Percentiles rank a stretch among this genome's conserved stretches.
Evolutionary conservation across 2,797 vertebrate genomes (phyloP).

Genomic region (Pelobates cultripes): DNA sequence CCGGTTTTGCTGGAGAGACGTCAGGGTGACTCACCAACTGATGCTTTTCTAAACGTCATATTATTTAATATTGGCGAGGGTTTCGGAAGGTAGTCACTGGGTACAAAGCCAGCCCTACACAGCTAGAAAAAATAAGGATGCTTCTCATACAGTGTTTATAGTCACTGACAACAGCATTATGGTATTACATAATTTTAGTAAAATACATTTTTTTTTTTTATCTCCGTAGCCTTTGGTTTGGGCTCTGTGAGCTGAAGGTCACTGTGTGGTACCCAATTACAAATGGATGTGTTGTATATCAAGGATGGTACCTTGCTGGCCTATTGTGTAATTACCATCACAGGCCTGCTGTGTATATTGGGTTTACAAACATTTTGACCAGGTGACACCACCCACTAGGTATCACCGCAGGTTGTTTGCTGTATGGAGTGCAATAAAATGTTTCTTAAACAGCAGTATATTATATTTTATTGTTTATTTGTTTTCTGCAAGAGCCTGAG

Average conservation of each 20-base stretch:
- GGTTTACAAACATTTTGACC: background rate
- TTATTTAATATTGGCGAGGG: too few species aligned
- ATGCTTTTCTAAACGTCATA: too few species aligned
- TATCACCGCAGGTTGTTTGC: background rate
- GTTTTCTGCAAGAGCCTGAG: conserved; percentile 64
- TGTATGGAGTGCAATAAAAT: background rate
- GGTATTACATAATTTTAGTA: too few species aligned
- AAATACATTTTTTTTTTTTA: too few species aligned
- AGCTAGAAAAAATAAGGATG: too few species aligned
- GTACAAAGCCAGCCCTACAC: too few species aligned
- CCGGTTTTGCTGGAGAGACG: too few species aligned
- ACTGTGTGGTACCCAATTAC: conserved; percentile 6
- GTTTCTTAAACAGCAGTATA: too few species aligned
- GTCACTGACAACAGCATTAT: too few species aligned
- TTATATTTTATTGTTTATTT: background rate
- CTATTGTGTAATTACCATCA: background rate
- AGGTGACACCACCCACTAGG: background rate
- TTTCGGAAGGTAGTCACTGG: too few species aligned
- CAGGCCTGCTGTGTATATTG: background rate
- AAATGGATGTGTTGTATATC: background rate
- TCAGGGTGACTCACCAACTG: too few species aligned
- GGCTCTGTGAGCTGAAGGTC: conserved; percentile 13
- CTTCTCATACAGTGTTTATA: too few species aligned
- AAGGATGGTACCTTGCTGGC: background rate
- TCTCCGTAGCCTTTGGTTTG: background rate